Evolutionary conservation across 1,140 invertebrate genomes (phyloP), one percentile per base, ranked within the genome.

Genomic region (Coelopa frigida): DNA sequence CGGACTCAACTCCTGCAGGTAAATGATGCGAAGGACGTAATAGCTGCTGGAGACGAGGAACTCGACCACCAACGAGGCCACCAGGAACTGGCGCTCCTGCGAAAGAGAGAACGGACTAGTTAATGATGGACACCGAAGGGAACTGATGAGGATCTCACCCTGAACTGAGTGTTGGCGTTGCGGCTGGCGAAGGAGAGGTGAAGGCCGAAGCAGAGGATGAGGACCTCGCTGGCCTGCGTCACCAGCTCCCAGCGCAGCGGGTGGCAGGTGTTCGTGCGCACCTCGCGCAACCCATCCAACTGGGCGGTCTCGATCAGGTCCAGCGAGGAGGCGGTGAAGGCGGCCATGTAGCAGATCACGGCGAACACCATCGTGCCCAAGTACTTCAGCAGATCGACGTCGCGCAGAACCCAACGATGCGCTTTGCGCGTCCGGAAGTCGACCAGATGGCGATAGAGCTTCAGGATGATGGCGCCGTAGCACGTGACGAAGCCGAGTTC

Each of bases 191-290:
- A 85, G 15, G 87, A 84, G 48, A 94, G 73, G 61, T 90, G 82
- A 2, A 93, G 76, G 0, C 89, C 90, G 57, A 89, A 88, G 24
- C 81, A 69, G 1, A 94, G 74, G 55, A 93, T 84, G 15, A 88
- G 67, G 47, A 93, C 69, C 72, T 93, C 89, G n/a, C 84, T 88
- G 39, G 77, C 74, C 73, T 91, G 86, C 21, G 89, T 90, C 44
- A 92, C 86, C 68, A 89, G 87, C 61, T 93, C 87, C 89, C 89
- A 93, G 74, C 85, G 86, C 26, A 85, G 76, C n/a, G 80, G 77
- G 66, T 82, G 82, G 67, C 88, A 92, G 26, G 78, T 75, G 49
- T 75, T 70, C 51, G 73, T 82, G 75, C 53, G 73, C 57, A 51
- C 75, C 57, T 54, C 78, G 69, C 53, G 73, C 59, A 41, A 59